Conservation (phyloP, 2,888 invertebrate genomes). For the Gortyna flavago region DNA sequence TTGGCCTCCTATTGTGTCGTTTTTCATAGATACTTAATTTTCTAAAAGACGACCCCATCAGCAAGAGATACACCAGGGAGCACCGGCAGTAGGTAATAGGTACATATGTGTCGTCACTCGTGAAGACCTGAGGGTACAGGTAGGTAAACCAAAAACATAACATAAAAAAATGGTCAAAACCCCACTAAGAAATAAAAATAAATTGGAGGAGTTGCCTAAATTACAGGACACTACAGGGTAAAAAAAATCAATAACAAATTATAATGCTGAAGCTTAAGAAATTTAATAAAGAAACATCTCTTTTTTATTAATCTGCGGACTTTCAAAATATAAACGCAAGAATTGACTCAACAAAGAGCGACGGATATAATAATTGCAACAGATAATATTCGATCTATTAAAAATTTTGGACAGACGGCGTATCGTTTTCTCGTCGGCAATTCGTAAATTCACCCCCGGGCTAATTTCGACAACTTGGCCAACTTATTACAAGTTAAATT, state of each 20-base stretch:
- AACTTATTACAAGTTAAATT: conserved; percentile 87
- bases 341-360: background rate
- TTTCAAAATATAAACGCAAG: background rate
- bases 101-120: background rate
- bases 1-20: background rate
- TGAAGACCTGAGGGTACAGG: too few species aligned
- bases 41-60: background rate
- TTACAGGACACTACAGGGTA: background rate
- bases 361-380: conserved; percentile 20
- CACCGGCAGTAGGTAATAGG: background rate
- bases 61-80: background rate
- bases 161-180: too few species aligned
- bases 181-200: background rate
- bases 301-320: background rate
- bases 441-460: conserved; percentile 71
- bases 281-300: background rate
- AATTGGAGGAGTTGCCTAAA: too few species aligned
- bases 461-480: conserved; percentile 81
- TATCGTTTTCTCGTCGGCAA: conserved; percentile 64
- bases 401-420: conserved; percentile 52
- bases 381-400: conserved; percentile 54
- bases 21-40: too few species aligned
- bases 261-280: background rate
- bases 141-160: background rate
- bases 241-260: background rate